phyloP scores from a whole-genome alignment of 2,888 invertebrate species.

The Cosmorhoe ocellata region DNA sequence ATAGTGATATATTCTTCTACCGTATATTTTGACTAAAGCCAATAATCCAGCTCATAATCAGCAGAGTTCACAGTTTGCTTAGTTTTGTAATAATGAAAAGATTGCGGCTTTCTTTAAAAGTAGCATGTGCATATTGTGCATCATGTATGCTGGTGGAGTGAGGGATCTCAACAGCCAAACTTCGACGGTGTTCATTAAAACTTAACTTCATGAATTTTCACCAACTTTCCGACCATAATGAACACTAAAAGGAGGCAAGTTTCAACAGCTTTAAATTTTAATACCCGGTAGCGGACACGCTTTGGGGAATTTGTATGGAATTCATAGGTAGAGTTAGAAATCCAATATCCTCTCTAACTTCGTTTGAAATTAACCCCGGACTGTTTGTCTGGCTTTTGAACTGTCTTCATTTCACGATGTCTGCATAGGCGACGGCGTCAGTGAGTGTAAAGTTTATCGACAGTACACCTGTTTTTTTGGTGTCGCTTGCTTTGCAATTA shows the following conservation, averaged over 20 bases:
- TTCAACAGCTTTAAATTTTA: constrained; percentile 78
- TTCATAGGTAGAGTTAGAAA: constrained; percentile 70
- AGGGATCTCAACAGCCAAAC: constrained; percentile 57
- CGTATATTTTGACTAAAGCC: neutral
- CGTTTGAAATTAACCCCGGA: constrained; percentile 56
- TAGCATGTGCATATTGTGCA: constrained; percentile 41
- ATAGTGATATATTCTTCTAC: too few relatives aligned
- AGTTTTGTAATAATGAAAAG: constrained; percentile 42
- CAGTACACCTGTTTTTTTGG: neutral
- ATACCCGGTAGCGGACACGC: constrained; percentile 63
- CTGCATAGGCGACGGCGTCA: constrained; percentile 7
- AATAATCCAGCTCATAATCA: constrained; percentile 9
- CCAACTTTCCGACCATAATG: constrained; percentile 77
- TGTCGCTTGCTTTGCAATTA: too few relatives aligned
- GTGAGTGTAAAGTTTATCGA: constrained; percentile 4
- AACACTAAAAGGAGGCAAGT: constrained; percentile 80
- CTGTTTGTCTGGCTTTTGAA: constrained; percentile 67
- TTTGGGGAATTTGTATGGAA: constrained; percentile 66
- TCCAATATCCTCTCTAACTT: constrained; percentile 72
- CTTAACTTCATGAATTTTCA: constrained; percentile 77
- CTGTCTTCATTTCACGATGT: constrained; percentile 51
- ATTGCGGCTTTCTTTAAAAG: constrained; percentile 49
- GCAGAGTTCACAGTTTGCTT: constrained; percentile 23
- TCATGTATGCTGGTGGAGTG: constrained; percentile 37
- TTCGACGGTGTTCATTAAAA: constrained; percentile 79